These are phyloP conservation scores for Pseudomyrmex pallidus DNA, from an alignment of 1,140 invertebrate species.

Conservation along the genomic window DNA sequence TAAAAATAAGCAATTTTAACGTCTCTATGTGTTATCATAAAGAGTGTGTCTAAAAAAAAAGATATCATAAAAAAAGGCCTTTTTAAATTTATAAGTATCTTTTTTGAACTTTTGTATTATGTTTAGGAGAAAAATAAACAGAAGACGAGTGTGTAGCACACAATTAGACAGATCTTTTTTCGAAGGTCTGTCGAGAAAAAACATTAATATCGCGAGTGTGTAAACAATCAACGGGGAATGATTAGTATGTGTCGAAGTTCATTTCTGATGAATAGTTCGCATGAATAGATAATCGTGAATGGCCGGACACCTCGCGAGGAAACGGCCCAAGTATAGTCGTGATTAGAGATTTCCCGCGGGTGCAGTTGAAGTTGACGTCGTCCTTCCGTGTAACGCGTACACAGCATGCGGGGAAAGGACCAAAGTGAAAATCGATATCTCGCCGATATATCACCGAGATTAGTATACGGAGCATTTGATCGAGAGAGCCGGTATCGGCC, in stretches of 20 bases:
- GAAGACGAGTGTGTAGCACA: neutral
- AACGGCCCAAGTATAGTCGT: constrained; percentile 20
- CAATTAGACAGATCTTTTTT: constrained; percentile 15
- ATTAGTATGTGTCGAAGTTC: constrained; percentile 6
- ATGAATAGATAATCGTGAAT: constrained; percentile 18
- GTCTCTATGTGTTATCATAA: neutral
- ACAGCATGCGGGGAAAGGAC: neutral
- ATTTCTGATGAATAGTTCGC: constrained; percentile 4
- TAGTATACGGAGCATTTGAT: constrained; percentile 67
- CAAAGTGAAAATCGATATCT: constrained; percentile 38
- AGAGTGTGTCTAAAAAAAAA: neutral
- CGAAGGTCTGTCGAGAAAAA: neutral
- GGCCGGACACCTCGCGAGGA: constrained; percentile 16
- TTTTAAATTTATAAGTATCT: constrained; percentile 16
- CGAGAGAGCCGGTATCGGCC: constrained; percentile 59
- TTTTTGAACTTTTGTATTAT: constrained; percentile 19
- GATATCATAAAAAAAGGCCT: neutral
- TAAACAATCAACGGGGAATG: neutral
- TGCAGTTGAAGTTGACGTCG: constrained; percentile 10
- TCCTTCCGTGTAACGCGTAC: constrained; percentile 19
- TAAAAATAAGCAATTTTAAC: neutral
- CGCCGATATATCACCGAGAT: constrained; percentile 62
- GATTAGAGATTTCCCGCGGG: constrained; percentile 49
- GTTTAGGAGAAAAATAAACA: constrained; percentile 8
- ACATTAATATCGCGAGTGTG: neutral